These are phyloP conservation scores for Capromys pilorides DNA, from an alignment of 2,797 vertebrate genomes.

Conservation along the genomic window DNA sequence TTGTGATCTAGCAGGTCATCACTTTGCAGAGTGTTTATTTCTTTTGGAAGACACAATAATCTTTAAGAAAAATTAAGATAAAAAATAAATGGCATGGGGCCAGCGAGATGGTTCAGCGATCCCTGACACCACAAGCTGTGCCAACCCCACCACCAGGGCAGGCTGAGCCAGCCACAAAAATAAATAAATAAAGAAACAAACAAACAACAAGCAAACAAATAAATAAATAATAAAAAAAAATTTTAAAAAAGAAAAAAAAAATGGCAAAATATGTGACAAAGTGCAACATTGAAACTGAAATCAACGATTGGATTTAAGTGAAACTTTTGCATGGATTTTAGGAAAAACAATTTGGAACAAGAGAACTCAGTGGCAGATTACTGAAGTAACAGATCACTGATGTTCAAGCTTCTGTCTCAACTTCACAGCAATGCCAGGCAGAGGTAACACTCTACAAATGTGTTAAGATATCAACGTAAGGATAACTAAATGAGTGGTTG, in stretches of 20 bases:
- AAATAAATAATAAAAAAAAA: too few species aligned
- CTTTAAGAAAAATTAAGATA: conserved; percentile 24
- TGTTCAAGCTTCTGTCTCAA: conserved; percentile 12
- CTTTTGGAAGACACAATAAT: background rate
- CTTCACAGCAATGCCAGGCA: background rate
- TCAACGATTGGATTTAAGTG: background rate
- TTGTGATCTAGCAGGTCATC: background rate
- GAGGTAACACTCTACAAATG: background rate
- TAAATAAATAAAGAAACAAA: too few species aligned
- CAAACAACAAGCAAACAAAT: too few species aligned
- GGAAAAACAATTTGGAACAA: conserved; percentile 20
- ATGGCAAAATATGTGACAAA: background rate
- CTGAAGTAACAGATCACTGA: background rate
- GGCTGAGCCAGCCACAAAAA: too few species aligned
- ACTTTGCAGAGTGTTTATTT: background rate
- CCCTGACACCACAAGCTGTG: too few species aligned
- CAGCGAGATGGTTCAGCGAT: too few species aligned
- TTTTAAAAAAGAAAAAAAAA: too few species aligned
- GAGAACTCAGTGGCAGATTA: background rate
- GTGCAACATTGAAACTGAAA: background rate
- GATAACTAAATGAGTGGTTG: background rate
- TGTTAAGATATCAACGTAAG: background rate
- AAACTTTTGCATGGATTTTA: conserved; percentile 15
- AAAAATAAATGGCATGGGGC: too few species aligned
- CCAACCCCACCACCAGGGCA: too few species aligned